Evolutionary conservation across 2,113 vertebrate genomes (phyloP).

Genomic region (Equus quagga): DNA sequence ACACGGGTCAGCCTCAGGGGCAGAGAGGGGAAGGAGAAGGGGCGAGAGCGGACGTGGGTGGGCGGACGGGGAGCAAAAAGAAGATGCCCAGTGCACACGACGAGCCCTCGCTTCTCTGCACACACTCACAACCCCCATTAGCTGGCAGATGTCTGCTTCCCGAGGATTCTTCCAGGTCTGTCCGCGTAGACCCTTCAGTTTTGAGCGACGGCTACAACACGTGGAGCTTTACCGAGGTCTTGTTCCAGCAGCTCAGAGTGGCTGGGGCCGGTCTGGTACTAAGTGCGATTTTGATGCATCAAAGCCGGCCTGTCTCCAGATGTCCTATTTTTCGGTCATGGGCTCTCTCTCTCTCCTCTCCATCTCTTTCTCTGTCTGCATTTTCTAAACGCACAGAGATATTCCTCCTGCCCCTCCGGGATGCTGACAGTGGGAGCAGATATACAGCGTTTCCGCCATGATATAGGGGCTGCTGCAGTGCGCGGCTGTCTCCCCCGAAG

Average conservation of each 20-base stretch:
- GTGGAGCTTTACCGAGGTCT: fast-evolving
- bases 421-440: not conserved
- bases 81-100: not conserved
- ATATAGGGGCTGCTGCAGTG: not conserved
- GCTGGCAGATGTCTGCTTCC: not conserved
- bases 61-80: not conserved
- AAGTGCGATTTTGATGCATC: not conserved
- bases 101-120: too few species aligned
- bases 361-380: not conserved
- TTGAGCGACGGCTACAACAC: not conserved
- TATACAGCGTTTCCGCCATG: not conserved
- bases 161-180: not conserved
- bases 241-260: not conserved
- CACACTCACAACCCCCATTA: not conserved
- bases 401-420: not conserved
- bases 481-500: not conserved
- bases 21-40: not conserved
- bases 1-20: fast-evolving
- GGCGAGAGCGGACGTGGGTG: not conserved
- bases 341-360: not conserved
- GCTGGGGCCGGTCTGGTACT: not conserved
- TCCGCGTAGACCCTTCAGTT: not conserved
- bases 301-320: not conserved
- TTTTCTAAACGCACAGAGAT: not conserved
- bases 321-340: not conserved